Conservation (phyloP, 30 jellyfish, hydroid and myxozoan genomes). For the Hydractinia echinata region DNA sequence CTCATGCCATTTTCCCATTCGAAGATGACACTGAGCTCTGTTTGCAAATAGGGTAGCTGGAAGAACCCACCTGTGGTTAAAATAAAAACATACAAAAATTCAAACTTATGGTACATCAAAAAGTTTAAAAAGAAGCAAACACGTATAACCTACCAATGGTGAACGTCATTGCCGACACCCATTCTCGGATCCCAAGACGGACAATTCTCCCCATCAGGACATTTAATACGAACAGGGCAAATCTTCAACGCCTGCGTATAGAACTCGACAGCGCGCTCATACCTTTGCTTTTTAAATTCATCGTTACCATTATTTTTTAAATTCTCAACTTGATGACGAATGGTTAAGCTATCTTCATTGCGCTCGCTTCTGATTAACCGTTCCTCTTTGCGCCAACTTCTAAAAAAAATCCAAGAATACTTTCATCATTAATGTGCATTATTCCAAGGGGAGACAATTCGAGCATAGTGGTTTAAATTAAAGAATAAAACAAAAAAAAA, state of each 20-base stretch:
- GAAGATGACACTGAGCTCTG: conserved; percentile 22
- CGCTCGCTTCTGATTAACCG: background rate
- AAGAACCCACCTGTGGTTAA: conserved; percentile 18
- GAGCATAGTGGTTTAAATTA: background rate
- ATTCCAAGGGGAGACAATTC: background rate
- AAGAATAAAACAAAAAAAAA: background rate
- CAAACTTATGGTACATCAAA: background rate
- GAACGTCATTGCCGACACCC: background rate
- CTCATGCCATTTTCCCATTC: conserved; percentile 8
- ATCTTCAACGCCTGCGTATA: conserved; percentile 18
- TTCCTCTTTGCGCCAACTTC: conserved; percentile 30
- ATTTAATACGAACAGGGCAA: conserved; percentile 37
- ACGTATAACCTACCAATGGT: conserved; percentile 3
- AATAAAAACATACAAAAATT: background rate
- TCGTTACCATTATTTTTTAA: conserved; percentile 22
- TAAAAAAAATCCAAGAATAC: background rate
- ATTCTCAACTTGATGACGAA: conserved; percentile 18
- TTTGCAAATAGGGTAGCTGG: conserved; percentile 34
- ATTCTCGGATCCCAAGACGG: conserved; percentile 9
- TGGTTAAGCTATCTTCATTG: background rate
- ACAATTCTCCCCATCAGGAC: conserved; percentile 21
- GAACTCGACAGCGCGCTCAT: conserved; percentile 9
- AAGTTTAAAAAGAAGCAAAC: background rate
- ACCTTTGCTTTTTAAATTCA: conserved; percentile 19
- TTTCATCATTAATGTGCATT: too few relatives aligned